Evolutionary conservation across 2,113 vertebrate species (phyloP), one percentile per base, ranked within the genome.

Genomic region (Syngnathoides biaculeatus): DNA sequence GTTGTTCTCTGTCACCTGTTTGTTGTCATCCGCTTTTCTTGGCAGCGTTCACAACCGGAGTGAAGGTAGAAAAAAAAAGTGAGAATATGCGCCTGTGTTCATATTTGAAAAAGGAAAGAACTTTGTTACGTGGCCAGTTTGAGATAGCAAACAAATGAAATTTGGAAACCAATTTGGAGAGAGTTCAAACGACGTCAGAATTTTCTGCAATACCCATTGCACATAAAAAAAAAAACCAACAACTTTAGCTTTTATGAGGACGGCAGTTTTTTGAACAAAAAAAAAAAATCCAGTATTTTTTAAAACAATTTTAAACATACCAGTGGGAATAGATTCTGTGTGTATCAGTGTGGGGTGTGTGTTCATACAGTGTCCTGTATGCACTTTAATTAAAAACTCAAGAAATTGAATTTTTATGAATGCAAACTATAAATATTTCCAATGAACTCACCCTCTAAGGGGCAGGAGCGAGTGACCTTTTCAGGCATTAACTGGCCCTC

Each of bases 401-500:
- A 52, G 14, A 26, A 24, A 50, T 50, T 20, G 0, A 10, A 13
- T 26, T 24, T 26, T 26, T 11, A 55, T 67, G 42, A 60, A 39
- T n/a, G 20, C 3, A 40, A 10, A 22, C 12, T 40, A 15, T 24
- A 15, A 40, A 43, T 4, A 30, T 57, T 8, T 57, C 13, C 30
- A 14, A 64, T 35, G 35, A 27, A 84, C 94, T 95, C 87, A 99
- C 97, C 97, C 88, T 98, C 97, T 9, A 99, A 82, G 0, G 94
- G 93, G 81, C 97, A 99, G 86, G 93, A 92, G 0, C 97, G 95
- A 0, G 92, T 92, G 86, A 98, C 95, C 85, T 90, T 93, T 86
- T 98, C 95, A 0, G 97, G 97, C 97, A 99, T 98, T 70, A 99
- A 90, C 68, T 91, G 94, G 0, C 93, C 94, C 0, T 94, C 89